phyloP scores from a whole-genome alignment of 2,888 invertebrate species.

The Lycocerus yunnanus region DNA sequence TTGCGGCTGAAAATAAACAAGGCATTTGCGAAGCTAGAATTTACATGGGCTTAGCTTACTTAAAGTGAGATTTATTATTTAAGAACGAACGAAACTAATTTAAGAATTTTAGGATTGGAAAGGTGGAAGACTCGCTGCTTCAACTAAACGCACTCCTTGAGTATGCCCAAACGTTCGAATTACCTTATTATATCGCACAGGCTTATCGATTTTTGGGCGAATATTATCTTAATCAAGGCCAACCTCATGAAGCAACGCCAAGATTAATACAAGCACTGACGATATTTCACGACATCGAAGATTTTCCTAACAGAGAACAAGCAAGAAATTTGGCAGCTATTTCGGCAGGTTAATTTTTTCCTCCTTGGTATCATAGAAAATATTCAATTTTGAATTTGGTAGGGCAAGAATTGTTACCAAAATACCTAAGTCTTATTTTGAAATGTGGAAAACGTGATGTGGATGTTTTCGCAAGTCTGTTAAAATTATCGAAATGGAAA shows the following conservation, averaged over 20 bases:
- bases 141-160: conserved; percentile 42
- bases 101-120: conserved; percentile 38
- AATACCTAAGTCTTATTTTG: conserved; percentile 39
- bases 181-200: conserved; percentile 45
- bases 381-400: not conserved
- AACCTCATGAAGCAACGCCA: conserved; percentile 44
- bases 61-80: conserved; percentile 51
- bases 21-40: conserved; percentile 61
- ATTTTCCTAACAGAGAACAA: conserved; percentile 40
- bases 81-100: not conserved
- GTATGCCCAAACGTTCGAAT: conserved; percentile 40
- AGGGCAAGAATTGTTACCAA: conserved; percentile 46
- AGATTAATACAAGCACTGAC: conserved; percentile 45
- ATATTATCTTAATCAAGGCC: conserved; percentile 46
- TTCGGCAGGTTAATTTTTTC: conserved; percentile 43
- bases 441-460: conserved; percentile 31
- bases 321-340: conserved; percentile 48
- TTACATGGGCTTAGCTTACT: conserved; percentile 61
- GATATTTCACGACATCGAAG: conserved; percentile 41
- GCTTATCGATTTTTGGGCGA: conserved; percentile 50
- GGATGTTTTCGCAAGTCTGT: conserved; percentile 33
- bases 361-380: too few species aligned
- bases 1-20: conserved; percentile 50
- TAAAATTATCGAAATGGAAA: conserved; percentile 46
- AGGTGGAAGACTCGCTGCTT: conserved; percentile 37